Base-by-base conservation (phyloP, 2,797 vertebrate species). In the Naso thynnoides region DNA sequence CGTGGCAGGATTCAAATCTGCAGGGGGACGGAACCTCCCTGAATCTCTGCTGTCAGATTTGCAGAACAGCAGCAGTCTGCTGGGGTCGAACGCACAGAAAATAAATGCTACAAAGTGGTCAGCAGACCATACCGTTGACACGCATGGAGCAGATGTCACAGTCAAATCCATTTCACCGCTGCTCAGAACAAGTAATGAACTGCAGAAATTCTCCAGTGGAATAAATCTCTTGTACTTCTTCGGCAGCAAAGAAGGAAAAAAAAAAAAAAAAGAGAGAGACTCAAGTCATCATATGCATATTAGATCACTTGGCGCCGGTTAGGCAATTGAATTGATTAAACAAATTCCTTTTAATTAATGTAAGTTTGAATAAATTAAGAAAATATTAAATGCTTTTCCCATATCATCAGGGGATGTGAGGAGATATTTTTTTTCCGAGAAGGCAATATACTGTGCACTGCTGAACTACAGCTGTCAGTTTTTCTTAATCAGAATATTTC, bases 261-360 rank as follows among this genome's bases (percentile, higher is more conserved):
- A 64, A 79, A 73, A 36, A 66, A 60, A 67, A 85, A 84, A 45
- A 42, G 1, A 15, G 44, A 55, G 62, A 86, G 80, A 84, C 82
- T 83, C 53, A 31, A 85, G 74, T 85, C 78, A 84, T 81, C 83
- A 81, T 67, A 56, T 89, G 83, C 86, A 91, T 88, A 90, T 92
- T 89, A 88, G 86, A 90, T 90, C 77, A 87, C 85, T 84, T 69
- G 77, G 81, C 80, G 79, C 72, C 84, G 77, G 88, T 93, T 86
- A 91, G 92, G 93, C 91, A 86, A 90, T 79, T 86, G 76, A 91
- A 92, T 89, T 91, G 84, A 93, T 94, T 91, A 92, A 86, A 89
- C 85, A 85, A 83, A 89, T 91, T 87, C 69, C 70, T 85, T 91
- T 92, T 91, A 94, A 94, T 92, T 92, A 92, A 90, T 76, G 77